Conservation (phyloP, 2,797 vertebrate genomes). For the Eremophila alpestris region DNA sequence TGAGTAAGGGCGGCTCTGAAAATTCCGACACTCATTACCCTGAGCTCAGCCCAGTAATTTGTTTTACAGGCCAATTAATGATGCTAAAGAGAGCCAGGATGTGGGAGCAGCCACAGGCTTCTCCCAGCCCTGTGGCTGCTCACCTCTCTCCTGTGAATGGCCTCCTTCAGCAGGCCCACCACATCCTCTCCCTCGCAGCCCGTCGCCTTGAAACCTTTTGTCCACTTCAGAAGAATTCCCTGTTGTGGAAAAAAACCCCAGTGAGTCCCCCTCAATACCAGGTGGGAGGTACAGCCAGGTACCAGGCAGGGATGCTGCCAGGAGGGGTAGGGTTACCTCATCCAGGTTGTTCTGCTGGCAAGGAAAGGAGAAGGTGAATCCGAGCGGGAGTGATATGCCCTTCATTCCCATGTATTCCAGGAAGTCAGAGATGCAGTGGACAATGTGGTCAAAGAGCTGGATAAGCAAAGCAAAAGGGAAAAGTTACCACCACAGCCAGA, state of each 20-base stretch:
- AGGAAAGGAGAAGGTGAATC: slow-evolving; percentile 98
- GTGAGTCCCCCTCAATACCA: background rate
- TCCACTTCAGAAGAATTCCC: slow-evolving; percentile 95
- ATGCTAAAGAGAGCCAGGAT: background rate
- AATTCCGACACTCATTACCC: background rate
- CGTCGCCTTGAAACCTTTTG: slow-evolving; percentile 92
- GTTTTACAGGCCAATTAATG: slow-evolving; percentile 21
- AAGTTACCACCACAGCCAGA: background rate
- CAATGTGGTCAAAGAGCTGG: slow-evolving; percentile 95
- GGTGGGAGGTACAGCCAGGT: background rate
- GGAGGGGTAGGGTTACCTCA: slow-evolving; percentile 76
- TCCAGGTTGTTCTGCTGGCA: slow-evolving; percentile 91
- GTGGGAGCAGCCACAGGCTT: background rate
- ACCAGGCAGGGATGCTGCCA: accelerated
- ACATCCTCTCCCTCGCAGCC: slow-evolving; percentile 93
- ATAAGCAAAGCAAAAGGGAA: background rate
- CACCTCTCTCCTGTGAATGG: slow-evolving; percentile 87
- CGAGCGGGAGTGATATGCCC: slow-evolving; percentile 87
- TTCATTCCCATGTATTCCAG: slow-evolving; percentile 96
- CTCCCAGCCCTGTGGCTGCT: background rate
- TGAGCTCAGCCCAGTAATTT: slow-evolving; percentile 21
- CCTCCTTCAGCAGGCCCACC: slow-evolving; percentile 88
- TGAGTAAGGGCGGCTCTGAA: slow-evolving; percentile 18
- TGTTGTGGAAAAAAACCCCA: background rate
- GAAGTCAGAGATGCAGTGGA: slow-evolving; percentile 90